Evolutionary conservation across 2,113 vertebrate species (phyloP).

Genomic region (Gobiocypris rarus): DNA sequence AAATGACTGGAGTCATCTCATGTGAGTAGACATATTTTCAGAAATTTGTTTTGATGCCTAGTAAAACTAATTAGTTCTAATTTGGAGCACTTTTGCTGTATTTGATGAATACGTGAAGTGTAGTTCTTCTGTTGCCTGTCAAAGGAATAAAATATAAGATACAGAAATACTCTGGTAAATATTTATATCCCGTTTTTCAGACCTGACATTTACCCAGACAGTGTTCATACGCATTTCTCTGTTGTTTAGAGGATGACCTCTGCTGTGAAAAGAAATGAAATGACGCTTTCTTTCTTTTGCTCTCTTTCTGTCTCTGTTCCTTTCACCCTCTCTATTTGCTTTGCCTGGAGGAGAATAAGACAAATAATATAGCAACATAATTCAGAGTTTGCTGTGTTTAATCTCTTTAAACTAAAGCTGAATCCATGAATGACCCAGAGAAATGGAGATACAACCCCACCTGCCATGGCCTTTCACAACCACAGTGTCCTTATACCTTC

Average conservation of each 20-base stretch:
- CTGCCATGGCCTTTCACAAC: conserved; percentile 3
- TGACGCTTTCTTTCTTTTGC: neutral
- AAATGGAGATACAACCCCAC: conserved; percentile 32
- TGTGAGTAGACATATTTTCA: neutral
- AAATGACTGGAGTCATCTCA: neutral
- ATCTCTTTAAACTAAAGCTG: neutral
- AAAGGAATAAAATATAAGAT: neutral
- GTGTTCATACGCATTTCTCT: conserved; percentile 18
- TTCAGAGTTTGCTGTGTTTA: neutral
- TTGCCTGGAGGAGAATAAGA: conserved; percentile 14
- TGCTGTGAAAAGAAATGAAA: conserved; percentile 12
- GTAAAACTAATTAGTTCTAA: neutral
- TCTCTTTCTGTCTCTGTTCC: conserved; percentile 7
- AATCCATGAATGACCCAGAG: conserved; percentile 25
- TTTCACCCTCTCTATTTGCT: conserved; percentile 13
- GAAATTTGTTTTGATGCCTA: neutral
- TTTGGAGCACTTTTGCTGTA: neutral
- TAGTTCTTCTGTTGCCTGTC: neutral
- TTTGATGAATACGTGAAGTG: neutral
- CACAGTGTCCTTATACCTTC: conserved; percentile 22
- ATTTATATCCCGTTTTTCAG: conserved; percentile 15
- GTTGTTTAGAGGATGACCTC: conserved; percentile 38
- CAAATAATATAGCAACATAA: neutral
- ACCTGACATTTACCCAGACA: conserved; percentile 42
- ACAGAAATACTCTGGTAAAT: conserved; percentile 19